These are phyloP conservation scores for Tympanuchus pallidicinctus DNA, from an alignment of 2,113 vertebrate genomes.

Conservation along the genomic window DNA sequence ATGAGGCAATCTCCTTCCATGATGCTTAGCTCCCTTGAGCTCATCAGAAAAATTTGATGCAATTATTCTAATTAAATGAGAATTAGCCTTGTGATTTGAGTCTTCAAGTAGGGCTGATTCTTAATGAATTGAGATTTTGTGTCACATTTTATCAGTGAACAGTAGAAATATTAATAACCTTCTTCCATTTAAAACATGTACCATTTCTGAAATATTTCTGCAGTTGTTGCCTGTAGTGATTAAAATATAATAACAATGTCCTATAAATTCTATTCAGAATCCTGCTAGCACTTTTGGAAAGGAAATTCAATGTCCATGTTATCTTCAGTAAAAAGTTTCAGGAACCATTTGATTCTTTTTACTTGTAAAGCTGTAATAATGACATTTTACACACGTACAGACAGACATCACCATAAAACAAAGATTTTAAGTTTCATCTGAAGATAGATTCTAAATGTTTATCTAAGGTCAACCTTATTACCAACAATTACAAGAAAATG, in stretches of 20 bases:
- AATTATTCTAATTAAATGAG: constrained; percentile 38
- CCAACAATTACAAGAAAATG: neutral
- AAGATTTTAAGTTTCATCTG: neutral
- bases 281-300: neutral
- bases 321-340: neutral
- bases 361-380: neutral
- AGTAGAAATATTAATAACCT: neutral
- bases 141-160: neutral
- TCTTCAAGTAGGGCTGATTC: neutral
- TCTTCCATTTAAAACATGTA: neutral
- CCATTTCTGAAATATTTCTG: neutral
- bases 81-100: neutral
- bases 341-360: neutral
- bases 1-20: neutral
- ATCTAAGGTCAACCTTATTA: constrained; percentile 37
- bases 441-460: neutral
- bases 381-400: neutral
- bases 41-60: neutral
- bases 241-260: neutral
- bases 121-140: neutral
- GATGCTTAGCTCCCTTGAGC: neutral
- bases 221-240: neutral
- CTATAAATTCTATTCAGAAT: neutral
- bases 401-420: neutral
- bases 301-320: neutral